These are phyloP conservation scores for Euphydryas editha DNA, from an alignment of 2,888 invertebrate species.

Conservation along the genomic window DNA sequence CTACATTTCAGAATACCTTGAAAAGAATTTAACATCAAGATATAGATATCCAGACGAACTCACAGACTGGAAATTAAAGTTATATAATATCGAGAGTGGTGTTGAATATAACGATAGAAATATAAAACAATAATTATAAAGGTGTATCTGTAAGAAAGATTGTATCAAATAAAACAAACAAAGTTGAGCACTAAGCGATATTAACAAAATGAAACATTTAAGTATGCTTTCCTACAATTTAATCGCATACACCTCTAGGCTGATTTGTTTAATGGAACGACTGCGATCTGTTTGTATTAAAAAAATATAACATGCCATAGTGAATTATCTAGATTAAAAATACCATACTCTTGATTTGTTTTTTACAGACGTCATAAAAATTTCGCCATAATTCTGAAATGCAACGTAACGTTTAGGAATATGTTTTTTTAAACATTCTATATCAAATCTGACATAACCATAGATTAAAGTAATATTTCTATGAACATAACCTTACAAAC, in stretches of 20 bases:
- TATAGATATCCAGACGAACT: too few relatives aligned
- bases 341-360: not conserved
- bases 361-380: not conserved
- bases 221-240: not conserved
- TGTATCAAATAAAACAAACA: not conserved
- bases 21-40: too few relatives aligned
- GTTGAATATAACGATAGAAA: too few relatives aligned
- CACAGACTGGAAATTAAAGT: too few relatives aligned
- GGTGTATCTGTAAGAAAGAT: not conserved
- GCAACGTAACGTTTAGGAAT: not conserved
- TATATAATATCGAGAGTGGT: too few relatives aligned
- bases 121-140: not conserved
- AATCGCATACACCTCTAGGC: not conserved
- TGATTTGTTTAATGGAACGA: conserved; percentile 1
- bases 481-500: too few relatives aligned
- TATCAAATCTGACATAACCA: too few relatives aligned
- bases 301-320: not conserved
- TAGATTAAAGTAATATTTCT: too few relatives aligned
- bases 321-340: conserved; percentile 17
- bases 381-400: not conserved
- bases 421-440: too few relatives aligned
- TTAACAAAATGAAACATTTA: conserved; percentile 1
- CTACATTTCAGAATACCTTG: too few relatives aligned
- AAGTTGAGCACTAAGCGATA: not conserved
- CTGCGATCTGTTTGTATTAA: not conserved